These are phyloP conservation scores for Heliconius ismenius DNA, from an alignment of 2,888 invertebrate genomes.

Conservation along the genomic window DNA sequence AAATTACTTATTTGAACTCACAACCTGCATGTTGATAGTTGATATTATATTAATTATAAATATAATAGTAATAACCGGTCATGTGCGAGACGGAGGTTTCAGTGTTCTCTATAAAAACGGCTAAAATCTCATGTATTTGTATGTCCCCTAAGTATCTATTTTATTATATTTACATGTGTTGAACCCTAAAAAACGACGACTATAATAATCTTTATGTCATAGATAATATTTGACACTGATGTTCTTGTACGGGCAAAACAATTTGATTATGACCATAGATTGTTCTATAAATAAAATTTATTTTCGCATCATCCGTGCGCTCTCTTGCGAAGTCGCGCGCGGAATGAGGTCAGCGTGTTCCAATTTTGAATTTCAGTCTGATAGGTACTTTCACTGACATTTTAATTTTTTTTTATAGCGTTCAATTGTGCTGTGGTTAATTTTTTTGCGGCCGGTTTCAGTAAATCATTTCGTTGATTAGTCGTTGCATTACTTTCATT, in stretches of 20 bases:
- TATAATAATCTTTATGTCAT: background rate
- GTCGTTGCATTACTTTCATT: constrained; percentile 39
- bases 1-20: no score
- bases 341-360: constrained; percentile 76
- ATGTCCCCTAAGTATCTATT: no score
- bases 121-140: no score
- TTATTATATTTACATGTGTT: no score
- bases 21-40: no score
- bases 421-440: constrained; percentile 24
- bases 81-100: no score
- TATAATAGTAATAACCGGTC: background rate
- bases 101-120: no score
- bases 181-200: background rate
- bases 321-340: constrained; percentile 62
- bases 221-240: constrained; percentile 11
- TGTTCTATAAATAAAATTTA: constrained; percentile 63
- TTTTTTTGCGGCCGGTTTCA: constrained; percentile 21
- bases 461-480: constrained; percentile 29
- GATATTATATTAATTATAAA: background rate
- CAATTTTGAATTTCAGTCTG: constrained; percentile 76
- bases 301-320: constrained; percentile 65
- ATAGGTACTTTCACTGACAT: constrained; percentile 66
- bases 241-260: constrained; percentile 20
- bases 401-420: constrained; percentile 37
- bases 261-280: constrained; percentile 39